Conservation (phyloP, 2,888 invertebrate genomes). For the Cyaniris semiargus region DNA sequence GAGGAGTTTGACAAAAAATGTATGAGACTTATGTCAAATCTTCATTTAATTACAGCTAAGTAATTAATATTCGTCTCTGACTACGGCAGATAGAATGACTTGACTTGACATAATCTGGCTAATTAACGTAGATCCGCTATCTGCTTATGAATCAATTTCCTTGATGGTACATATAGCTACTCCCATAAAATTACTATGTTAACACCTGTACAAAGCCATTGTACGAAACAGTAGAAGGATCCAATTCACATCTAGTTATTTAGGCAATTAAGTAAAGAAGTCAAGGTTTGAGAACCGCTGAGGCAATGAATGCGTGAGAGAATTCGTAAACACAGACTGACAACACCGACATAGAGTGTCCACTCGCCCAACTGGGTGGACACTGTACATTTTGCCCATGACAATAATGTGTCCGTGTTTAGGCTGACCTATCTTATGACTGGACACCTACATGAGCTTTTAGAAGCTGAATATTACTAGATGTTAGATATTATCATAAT, state of each 20-base stretch:
- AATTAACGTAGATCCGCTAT: no score
- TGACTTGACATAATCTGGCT: no score
- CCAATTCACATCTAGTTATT: slow-evolving; percentile 31
- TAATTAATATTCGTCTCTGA: no score
- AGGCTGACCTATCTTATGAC: not conserved
- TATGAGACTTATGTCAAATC: no score
- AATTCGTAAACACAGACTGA: slow-evolving; percentile 49
- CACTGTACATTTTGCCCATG: not conserved
- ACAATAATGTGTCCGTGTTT: not conserved
- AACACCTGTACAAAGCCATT: slow-evolving; percentile 29
- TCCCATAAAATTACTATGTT: not conserved
- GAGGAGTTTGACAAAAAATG: no score
- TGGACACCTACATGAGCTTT: not conserved
- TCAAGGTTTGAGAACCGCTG: slow-evolving; percentile 59
- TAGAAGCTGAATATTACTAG: not conserved
- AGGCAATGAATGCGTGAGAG: slow-evolving; percentile 60
- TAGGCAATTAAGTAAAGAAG: slow-evolving; percentile 56
- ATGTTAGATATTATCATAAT: no score
- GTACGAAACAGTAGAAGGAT: slow-evolving; percentile 37
- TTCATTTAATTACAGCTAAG: no score
- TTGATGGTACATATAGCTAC: not conserved
- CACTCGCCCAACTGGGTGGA: not conserved
- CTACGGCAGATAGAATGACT: not conserved
- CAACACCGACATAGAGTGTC: not conserved
- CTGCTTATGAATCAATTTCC: not conserved